A percentile compares a stretch with the other conserved stretches of the same genome.
Evolutionary conservation across 2,888 invertebrate species (phyloP).

Genomic region (Lysandra coridon): DNA sequence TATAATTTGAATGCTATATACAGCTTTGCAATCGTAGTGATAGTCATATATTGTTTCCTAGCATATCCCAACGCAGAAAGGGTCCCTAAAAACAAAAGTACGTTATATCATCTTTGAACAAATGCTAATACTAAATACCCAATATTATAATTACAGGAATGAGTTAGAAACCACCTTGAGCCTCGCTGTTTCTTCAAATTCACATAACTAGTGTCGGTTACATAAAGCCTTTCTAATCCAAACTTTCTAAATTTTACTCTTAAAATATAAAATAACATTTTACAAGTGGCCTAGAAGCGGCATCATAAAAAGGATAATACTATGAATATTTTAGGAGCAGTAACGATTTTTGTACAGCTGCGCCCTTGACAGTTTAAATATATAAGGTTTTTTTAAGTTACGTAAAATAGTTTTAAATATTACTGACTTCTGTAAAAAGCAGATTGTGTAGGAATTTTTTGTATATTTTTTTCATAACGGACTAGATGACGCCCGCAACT

Average conservation of each 20-base stretch:
- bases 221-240: neutral
- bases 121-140: too few relatives aligned
- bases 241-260: neutral
- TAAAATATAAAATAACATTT: slow-evolving; percentile 19
- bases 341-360: slow-evolving; percentile 22
- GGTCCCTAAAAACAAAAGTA: neutral
- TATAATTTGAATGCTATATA: too few relatives aligned
- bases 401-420: slow-evolving; percentile 9
- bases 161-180: neutral
- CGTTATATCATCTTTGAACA: neutral
- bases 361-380: slow-evolving; percentile 4
- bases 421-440: neutral
- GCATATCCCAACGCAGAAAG: too few relatives aligned
- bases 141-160: too few relatives aligned
- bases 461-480: too few relatives aligned
- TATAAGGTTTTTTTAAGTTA: slow-evolving; percentile 1
- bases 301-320: slow-evolving; percentile 10
- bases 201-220: slow-evolving; percentile 33
- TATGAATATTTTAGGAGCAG: slow-evolving; percentile 7
- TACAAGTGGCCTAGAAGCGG: slow-evolving; percentile 7
- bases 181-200: neutral
- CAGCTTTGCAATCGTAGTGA: too few relatives aligned
- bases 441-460: neutral
- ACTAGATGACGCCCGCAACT: too few relatives aligned
- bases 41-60: too few relatives aligned